Evolutionary conservation across 2,113 vertebrate genomes (phyloP).

Genomic region (Chroicocephalus ridibundus): DNA sequence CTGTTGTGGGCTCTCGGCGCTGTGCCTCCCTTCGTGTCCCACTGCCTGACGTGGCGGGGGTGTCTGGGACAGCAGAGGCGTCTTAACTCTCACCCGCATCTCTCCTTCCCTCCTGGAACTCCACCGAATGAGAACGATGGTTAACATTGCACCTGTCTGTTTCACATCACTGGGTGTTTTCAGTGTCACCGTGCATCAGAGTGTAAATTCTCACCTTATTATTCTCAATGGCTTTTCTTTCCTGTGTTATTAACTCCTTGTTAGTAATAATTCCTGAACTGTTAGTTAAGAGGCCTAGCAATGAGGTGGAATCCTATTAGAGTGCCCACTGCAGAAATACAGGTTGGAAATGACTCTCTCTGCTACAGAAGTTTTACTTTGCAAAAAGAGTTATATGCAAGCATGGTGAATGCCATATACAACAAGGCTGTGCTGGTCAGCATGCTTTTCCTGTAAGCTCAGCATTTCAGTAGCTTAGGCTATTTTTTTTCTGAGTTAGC

Average conservation of each 20-base stretch:
- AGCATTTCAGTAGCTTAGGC: neutral
- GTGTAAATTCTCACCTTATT: neutral
- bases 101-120: neutral
- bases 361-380: neutral
- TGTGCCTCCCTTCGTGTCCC: accelerated
- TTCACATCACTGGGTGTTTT: accelerated
- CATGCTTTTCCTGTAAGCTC: neutral
- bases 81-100: accelerated
- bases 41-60: neutral
- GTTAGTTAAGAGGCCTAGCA: neutral
- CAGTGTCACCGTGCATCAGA: neutral
- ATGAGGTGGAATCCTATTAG: neutral
- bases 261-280: neutral
- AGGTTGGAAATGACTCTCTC: neutral
- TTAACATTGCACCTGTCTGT: accelerated
- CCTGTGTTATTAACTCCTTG: neutral
- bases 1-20: accelerated
- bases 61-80: accelerated
- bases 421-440: neutral
- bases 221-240: neutral
- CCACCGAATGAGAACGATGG: accelerated
- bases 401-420: accelerated
- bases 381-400: accelerated
- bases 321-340: neutral
- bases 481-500: neutral